Percentiles rank a stretch among this genome's conserved stretches.
phyloP scores from a whole-genome alignment of 2,113 vertebrate genomes.

The Cyprinodon tularosa region DNA sequence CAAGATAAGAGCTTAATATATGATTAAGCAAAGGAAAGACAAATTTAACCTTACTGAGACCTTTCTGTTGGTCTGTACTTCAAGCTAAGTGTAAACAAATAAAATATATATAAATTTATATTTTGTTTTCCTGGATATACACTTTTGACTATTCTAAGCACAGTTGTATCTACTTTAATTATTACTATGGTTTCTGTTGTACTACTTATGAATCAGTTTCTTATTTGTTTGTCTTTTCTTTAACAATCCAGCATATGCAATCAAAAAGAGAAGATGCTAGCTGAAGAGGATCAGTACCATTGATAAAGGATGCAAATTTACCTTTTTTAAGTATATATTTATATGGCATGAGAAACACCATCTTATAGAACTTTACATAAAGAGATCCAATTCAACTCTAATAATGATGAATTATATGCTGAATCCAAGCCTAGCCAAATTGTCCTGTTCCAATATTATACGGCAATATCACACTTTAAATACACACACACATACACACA shows the following conservation, averaged over 20 bases:
- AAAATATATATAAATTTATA: neutral
- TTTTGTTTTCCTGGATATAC: neutral
- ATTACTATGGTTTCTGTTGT: too few species aligned
- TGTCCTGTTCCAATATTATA: too few species aligned
- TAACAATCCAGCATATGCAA: neutral
- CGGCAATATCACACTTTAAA: too few species aligned
- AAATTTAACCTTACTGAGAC: slow-evolving; percentile 22
- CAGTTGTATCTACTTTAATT: too few species aligned
- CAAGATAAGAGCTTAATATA: slow-evolving; percentile 40
- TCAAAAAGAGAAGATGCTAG: neutral
- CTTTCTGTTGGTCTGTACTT: slow-evolving; percentile 4
- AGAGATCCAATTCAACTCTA: neutral
- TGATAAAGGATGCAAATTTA: neutral
- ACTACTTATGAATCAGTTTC: too few species aligned
- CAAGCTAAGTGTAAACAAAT: slow-evolving; percentile 6
- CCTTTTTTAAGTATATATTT: neutral
- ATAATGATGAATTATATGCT: neutral
- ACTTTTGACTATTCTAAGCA: too few species aligned
- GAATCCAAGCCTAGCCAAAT: neutral
- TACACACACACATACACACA: too few species aligned
- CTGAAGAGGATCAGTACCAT: neutral
- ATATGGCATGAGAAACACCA: neutral
- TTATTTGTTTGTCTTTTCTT: too few species aligned
- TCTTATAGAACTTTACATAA: neutral
- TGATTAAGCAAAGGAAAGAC: slow-evolving; percentile 20